These are phyloP conservation scores for Melinaea marsaeus DNA, from an alignment of 2,888 invertebrate species.

Conservation along the genomic window DNA sequence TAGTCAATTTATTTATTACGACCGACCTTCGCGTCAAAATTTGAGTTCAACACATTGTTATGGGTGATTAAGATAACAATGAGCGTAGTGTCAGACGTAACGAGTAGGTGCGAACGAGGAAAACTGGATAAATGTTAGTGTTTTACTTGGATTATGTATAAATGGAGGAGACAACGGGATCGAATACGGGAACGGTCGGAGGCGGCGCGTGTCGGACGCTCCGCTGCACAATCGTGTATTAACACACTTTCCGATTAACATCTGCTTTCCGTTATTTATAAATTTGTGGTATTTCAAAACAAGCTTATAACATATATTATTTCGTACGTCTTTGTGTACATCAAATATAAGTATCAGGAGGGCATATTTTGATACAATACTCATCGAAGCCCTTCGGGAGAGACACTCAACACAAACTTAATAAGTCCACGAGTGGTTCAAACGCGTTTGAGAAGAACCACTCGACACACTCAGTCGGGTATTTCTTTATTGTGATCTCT, in stretches of 20 bases:
- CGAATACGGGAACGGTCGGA: conserved; percentile 45
- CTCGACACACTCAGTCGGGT: no score
- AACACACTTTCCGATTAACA: conserved; percentile 64
- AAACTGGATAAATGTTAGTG: not conserved
- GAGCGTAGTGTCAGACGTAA: not conserved
- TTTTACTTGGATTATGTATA: not conserved
- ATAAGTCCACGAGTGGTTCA: no score
- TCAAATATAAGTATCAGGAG: no score
- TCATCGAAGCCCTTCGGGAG: no score
- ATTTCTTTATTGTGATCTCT: no score
- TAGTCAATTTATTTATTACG: not conserved
- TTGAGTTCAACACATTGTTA: not conserved
- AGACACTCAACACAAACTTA: no score
- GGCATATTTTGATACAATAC: no score
- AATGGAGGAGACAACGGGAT: conserved; percentile 49
- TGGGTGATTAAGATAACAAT: conserved; percentile 9
- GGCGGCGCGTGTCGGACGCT: conserved; percentile 59
- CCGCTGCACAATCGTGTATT: conserved; percentile 55
- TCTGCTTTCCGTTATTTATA: conserved; percentile 61
- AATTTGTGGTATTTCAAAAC: conserved; percentile 55
- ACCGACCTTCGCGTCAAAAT: conserved; percentile 3
- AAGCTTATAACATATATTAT: no score
- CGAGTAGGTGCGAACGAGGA: not conserved
- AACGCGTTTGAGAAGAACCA: no score
- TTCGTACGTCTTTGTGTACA: no score